Evolutionary conservation across 2,797 vertebrate species (phyloP).

Genomic region (Emydoidea blandingii): DNA sequence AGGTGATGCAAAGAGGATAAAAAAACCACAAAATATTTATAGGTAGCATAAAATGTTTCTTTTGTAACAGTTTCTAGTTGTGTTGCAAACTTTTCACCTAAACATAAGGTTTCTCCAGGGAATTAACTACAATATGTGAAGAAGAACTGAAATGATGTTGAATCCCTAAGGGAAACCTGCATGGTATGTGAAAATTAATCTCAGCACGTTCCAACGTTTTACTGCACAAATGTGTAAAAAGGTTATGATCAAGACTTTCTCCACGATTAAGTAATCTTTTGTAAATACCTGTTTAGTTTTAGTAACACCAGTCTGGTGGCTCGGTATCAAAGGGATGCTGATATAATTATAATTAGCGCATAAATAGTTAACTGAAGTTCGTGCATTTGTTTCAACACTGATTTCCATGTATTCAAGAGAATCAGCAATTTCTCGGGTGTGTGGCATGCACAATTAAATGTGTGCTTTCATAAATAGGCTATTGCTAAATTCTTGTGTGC

Average conservation of each 20-base stretch:
- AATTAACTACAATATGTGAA: constrained; percentile 39
- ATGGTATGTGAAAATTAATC: constrained; percentile 68
- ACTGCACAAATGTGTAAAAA: background rate
- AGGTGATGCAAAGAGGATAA: background rate
- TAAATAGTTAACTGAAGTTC: background rate
- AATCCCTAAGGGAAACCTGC: constrained; percentile 52
- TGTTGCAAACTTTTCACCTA: constrained; percentile 55
- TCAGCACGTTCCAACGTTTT: background rate
- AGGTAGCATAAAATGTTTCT: constrained; percentile 2
- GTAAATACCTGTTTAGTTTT: background rate
- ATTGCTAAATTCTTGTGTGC: constrained; percentile 62
- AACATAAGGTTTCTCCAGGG: constrained; percentile 27
- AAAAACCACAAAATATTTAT: background rate
- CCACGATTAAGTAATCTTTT: background rate
- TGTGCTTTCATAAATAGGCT: constrained; percentile 50
- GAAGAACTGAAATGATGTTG: constrained; percentile 57
- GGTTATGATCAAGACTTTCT: background rate
- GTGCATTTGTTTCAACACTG: background rate
- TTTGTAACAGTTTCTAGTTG: constrained; percentile 32
- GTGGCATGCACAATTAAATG: constrained; percentile 17
- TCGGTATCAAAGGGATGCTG: background rate
- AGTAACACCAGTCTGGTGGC: background rate
- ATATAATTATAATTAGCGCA: background rate
- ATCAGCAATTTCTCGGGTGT: background rate
- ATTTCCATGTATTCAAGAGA: background rate